Evolutionary conservation across 2,113 vertebrate genomes (phyloP), one percentile per base, ranked within the genome.

Genomic region (Pipa parva): DNA sequence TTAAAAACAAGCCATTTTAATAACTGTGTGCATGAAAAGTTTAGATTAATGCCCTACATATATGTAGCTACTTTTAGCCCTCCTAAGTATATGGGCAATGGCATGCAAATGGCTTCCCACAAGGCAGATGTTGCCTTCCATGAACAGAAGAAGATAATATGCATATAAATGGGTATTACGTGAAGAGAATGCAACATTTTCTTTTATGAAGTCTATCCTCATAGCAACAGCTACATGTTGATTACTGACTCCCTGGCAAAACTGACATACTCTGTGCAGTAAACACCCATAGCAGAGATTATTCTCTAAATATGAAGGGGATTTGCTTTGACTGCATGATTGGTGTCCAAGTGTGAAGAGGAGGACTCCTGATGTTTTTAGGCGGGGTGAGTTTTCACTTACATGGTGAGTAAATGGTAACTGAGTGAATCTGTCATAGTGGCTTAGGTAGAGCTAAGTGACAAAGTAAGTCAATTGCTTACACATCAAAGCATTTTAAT

Each of bases 391-490:
- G 33, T 61, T 54, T 70, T 49, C 29, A 17, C 36, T 54, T 59
- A 51, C 33, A 60, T 49, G 55, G 22, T 66, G 24, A 7, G 28
- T 21, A 60, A 60, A 68, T 60, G 65, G 22, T 39, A 59, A 46
- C 13, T 12, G 29, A 61, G 57, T 52, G 66, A 61, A 61, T 45
- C 48, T 61, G 66, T 70, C 66, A 61, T 17, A 45, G 24, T 50
- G 18, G 58, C 58, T 70, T 54, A 70, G 48, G 5, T 3, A 54
- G 39, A 29, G 58, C 33, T 29, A 58, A 70, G 27, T 45, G 57
- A 70, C 54, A 61, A 31, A 28, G 26, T 36, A 51, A 68, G 56
- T 59, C 57, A 70, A 61, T 61, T 37, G 46, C 66, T 28, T 29
- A 11, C 4, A 70, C 56, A 61, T 70, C 66, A 70, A 70, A 70